These are phyloP conservation scores for Muricea muricata DNA, from an alignment of 92 coral and sea anemone genomes.

Conservation along the genomic window DNA sequence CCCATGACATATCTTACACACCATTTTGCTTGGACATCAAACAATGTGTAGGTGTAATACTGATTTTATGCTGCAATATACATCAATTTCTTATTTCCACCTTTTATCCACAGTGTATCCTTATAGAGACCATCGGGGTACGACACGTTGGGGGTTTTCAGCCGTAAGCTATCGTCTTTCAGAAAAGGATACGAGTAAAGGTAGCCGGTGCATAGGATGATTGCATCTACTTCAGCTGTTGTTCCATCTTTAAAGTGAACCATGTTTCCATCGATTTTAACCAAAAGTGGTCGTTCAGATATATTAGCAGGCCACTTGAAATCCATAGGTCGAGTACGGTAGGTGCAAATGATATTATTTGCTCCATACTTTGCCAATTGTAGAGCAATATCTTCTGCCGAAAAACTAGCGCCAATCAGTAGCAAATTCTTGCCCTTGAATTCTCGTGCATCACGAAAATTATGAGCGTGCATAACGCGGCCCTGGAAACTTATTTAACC, in stretches of 20 bases:
- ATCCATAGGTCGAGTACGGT: constrained; percentile 67
- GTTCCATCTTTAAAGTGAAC: constrained; percentile 68
- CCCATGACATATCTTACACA: constrained; percentile 3
- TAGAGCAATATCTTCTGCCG: constrained; percentile 69
- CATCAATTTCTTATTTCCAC: constrained; percentile 61
- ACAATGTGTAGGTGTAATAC: constrained; percentile 57
- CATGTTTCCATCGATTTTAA: constrained; percentile 62
- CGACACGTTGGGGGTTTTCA: constrained; percentile 40
- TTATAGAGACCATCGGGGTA: constrained; percentile 63
- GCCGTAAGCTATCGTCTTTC: constrained; percentile 49
- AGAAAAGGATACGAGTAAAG: constrained; percentile 55
- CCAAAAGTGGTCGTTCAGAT: constrained; percentile 53
- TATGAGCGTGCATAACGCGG: constrained; percentile 5
- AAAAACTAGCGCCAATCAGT: constrained; percentile 60
- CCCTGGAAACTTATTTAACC: neutral
- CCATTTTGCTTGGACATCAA: constrained; percentile 22
- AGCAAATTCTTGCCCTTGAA: constrained; percentile 49
- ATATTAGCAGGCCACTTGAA: constrained; percentile 70
- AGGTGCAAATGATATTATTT: constrained; percentile 39
- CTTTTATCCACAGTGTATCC: constrained; percentile 40
- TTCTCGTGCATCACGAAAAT: constrained; percentile 50
- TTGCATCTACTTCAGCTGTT: neutral
- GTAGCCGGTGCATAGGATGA: constrained; percentile 47
- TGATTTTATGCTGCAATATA: constrained; percentile 51
- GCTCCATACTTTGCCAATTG: constrained; percentile 69